These are phyloP conservation scores for Reticulitermes speratus DNA, from an alignment of 1,140 invertebrate genomes.

Conservation along the genomic window DNA sequence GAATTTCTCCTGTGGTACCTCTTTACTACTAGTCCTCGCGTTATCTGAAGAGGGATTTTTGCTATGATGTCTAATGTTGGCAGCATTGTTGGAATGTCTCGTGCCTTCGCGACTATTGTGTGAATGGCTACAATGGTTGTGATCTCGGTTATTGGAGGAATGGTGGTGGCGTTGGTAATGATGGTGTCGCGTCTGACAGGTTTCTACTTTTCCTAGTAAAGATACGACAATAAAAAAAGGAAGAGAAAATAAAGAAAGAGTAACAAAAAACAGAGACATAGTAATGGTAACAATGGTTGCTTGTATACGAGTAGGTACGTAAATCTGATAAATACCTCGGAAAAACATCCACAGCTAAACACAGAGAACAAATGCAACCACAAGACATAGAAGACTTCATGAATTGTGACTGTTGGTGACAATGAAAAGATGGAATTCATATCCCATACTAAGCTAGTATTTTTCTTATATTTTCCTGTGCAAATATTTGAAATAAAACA, in stretches of 20 bases:
- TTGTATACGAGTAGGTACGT: slow-evolving; percentile 9
- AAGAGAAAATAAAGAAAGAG: slow-evolving; percentile 29
- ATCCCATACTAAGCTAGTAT: background rate
- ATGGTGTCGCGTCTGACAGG: slow-evolving; percentile 49
- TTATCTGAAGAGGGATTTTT: slow-evolving; percentile 25
- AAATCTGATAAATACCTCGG: background rate
- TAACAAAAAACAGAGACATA: slow-evolving; percentile 28
- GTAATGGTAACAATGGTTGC: slow-evolving; percentile 28
- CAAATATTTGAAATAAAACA: too few relatives aligned
- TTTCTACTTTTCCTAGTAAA: slow-evolving; percentile 51
- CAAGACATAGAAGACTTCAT: slow-evolving; percentile 43
- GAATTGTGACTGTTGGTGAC: background rate
- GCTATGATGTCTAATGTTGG: slow-evolving; percentile 18
- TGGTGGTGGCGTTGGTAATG: slow-evolving; percentile 31
- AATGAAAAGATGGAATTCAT: background rate
- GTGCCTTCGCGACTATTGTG: slow-evolving; percentile 20
- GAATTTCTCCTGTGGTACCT: slow-evolving; percentile 28
- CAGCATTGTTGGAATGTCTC: slow-evolving; percentile 14
- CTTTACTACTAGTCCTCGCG: slow-evolving; percentile 21
- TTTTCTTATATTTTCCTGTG: too few relatives aligned
- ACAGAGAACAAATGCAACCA: slow-evolving; percentile 37
- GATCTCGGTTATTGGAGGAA: slow-evolving; percentile 27
- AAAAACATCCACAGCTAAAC: slow-evolving; percentile 15
- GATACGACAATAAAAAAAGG: slow-evolving; percentile 34
- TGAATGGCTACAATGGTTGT: slow-evolving; percentile 34